Evolutionary conservation across 2,888 invertebrate species (phyloP).

Genomic region (Scaptomyza reducta): DNA sequence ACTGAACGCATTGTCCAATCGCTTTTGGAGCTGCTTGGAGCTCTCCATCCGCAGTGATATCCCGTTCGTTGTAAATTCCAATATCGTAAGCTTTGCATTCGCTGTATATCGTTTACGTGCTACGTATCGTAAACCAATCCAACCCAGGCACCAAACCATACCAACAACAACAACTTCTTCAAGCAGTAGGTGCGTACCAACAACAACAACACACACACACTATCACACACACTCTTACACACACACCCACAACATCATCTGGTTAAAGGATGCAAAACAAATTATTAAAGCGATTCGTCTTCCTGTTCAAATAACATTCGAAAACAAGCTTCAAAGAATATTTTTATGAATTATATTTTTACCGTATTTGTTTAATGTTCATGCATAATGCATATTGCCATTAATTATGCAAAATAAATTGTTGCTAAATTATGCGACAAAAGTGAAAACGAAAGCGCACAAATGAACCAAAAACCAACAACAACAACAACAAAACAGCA

Average conservation of each 20-base stretch:
- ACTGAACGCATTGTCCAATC: conserved; percentile 77
- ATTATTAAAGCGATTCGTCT: conserved; percentile 19
- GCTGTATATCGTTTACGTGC: conserved; percentile 55
- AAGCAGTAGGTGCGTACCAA: conserved; percentile 57
- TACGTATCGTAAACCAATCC: too few species aligned
- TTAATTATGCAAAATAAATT: conserved; percentile 39
- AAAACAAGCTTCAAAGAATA: neutral
- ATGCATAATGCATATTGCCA: conserved; percentile 27
- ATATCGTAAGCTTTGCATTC: conserved; percentile 15
- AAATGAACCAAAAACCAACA: conserved; percentile 5
- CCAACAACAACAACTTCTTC: conserved; percentile 4
- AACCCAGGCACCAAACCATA: conserved; percentile 21
- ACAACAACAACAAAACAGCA: neutral
- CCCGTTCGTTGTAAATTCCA: conserved; percentile 18
- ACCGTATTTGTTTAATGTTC: conserved; percentile 1
- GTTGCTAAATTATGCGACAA: conserved; percentile 23
- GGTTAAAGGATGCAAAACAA: conserved; percentile 21
- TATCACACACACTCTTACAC: neutral
- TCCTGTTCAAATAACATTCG: conserved; percentile 28
- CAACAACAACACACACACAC: conserved; percentile 6
- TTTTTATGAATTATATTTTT: neutral
- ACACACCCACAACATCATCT: conserved; percentile 5
- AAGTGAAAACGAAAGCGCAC: conserved; percentile 42
- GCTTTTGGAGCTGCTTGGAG: conserved; percentile 77
- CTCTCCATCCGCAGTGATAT: conserved; percentile 75